phyloP scores from a whole-genome alignment of 2,888 invertebrate species.

The Erebia aethiops region DNA sequence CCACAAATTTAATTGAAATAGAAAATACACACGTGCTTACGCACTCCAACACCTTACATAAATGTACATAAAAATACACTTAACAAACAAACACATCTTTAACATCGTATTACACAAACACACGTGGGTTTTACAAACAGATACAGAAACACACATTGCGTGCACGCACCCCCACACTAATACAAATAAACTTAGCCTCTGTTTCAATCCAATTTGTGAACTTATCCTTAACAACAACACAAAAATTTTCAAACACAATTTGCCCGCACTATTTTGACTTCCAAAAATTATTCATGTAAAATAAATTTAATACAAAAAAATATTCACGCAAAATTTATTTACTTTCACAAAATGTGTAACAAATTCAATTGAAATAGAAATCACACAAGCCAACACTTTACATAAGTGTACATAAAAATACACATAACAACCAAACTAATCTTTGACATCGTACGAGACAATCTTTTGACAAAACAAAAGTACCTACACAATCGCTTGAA shows the following conservation, averaged over 20 bases:
- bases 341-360: background rate
- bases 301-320: background rate
- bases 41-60: background rate
- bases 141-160: slow-evolving; percentile 20
- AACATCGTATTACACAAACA: slow-evolving; percentile 31
- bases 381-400: background rate
- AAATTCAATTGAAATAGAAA: slow-evolving; percentile 9
- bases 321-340: background rate
- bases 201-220: slow-evolving; percentile 19
- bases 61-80: background rate
- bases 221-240: background rate
- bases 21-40: background rate
- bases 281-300: background rate
- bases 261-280: background rate
- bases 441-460: background rate
- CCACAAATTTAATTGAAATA: slow-evolving; percentile 9
- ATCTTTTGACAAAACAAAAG: slow-evolving; percentile 3
- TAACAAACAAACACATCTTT: background rate
- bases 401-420: background rate
- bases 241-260: background rate
- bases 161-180: slow-evolving; percentile 27
- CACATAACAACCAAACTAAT: background rate
- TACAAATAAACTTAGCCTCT: slow-evolving; percentile 24
- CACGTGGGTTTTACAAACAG: slow-evolving; percentile 18
- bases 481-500: background rate